Base-by-base conservation (phyloP, 2,113 vertebrate species). In the Nyctibius bracteatus region DNA sequence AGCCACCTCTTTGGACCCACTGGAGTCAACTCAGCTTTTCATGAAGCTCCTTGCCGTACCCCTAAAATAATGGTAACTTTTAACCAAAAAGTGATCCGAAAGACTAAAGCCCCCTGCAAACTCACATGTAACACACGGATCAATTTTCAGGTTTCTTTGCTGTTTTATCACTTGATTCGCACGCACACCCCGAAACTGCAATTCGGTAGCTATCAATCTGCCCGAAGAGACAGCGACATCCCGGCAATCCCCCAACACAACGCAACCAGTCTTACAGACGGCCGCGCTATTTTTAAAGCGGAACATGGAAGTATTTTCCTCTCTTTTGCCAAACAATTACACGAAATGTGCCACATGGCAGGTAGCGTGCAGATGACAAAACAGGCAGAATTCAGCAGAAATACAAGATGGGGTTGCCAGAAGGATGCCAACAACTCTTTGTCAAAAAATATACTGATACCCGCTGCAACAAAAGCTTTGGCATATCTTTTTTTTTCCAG, bases 351-450 rank as follows among this genome's bases (percentile, higher is more conserved):
- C 92, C 93, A 96, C 74, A 90, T 95, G 92, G 93, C 95, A 97
- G 93, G 96, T 95, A 96, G 90, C 93, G 55, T 27, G 74, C 81
- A 88, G 93, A 91, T 93, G 95, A 96, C 90, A 95, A 94, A 96
- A 95, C 85, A 95, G 87, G 71, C 81, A 91, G 39, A 67, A 94
- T 90, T 81, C 75, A 93, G 92, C 77, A 93, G 91, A 96, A 97
- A 95, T 96, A 96, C 75, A 94, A 95, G 80, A 93, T 83, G 91
- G 71, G 80, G 59, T 66, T 94, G 75, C 90, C 81, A 96, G 80
- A 87, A 96, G 84, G 90, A 90, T 66, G 86, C 74, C 90, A 88
- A 46, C n/a, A 72, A 31, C 19, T 85, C 78, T 81, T 70, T 51
- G 10, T 87, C 12, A 43, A 80, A 49, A 62, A 63, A 68, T 7